Evolutionary conservation across 2,113 vertebrate species (phyloP).

Genomic region (Ctenodactylus gundi): DNA sequence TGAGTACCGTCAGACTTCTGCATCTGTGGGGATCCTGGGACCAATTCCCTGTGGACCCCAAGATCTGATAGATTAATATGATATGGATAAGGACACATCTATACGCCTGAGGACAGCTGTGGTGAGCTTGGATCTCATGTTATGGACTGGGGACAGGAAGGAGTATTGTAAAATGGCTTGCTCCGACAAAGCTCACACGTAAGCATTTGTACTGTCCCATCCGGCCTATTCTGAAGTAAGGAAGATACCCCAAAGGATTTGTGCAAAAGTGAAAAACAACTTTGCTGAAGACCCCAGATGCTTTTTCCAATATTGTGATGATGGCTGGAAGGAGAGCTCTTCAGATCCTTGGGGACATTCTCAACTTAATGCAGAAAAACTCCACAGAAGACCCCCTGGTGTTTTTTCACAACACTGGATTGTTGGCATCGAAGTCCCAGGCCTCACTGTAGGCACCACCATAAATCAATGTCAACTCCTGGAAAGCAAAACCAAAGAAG

Average conservation of each 20-base stretch:
- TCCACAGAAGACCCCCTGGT: not conserved
- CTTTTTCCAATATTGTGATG: not conserved
- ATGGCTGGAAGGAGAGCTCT: not conserved
- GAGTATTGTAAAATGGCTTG: not conserved
- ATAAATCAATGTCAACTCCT: slow-evolving; percentile 69
- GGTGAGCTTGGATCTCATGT: not conserved
- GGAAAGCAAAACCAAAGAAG: slow-evolving; percentile 36
- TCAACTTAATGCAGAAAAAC: slow-evolving; percentile 40
- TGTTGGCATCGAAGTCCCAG: not conserved
- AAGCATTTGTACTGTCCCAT: not conserved
- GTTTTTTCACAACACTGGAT: slow-evolving; percentile 26
- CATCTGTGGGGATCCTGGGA: not conserved
- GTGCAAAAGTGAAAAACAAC: not conserved
- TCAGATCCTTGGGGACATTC: not conserved
- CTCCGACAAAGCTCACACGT: not conserved
- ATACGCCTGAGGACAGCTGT: not conserved
- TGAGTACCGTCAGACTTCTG: not conserved
- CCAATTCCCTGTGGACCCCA: not conserved
- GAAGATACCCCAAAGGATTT: not conserved
- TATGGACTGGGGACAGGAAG: not conserved
- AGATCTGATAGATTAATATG: not conserved
- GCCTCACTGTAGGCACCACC: slow-evolving; percentile 19
- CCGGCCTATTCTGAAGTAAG: not conserved
- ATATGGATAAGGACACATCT: not conserved
- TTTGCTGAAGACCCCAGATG: not conserved